These are phyloP conservation scores for Melanerpes aurifrons DNA, from an alignment of 2,113 vertebrate species.

Conservation along the genomic window DNA sequence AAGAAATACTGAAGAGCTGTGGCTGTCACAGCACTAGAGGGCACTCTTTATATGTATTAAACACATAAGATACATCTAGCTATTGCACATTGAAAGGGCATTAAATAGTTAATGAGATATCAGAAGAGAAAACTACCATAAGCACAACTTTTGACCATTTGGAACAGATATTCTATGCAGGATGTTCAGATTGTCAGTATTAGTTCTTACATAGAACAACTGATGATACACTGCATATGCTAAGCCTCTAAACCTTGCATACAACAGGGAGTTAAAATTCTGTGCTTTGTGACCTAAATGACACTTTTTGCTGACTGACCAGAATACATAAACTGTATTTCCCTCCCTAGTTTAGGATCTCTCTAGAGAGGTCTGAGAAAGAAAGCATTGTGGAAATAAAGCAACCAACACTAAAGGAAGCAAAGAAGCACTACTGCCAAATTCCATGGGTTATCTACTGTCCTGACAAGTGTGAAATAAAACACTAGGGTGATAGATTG, in stretches of 20 bases:
- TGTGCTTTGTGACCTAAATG: neutral
- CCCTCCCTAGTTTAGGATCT: neutral
- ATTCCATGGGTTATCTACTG: neutral
- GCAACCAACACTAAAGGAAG: neutral
- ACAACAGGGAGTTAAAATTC: constrained; percentile 36
- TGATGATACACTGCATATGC: neutral
- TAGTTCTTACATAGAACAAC: neutral
- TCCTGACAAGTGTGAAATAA: neutral
- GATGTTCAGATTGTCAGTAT: neutral
- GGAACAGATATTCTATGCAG: constrained; percentile 16
- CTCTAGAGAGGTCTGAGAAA: neutral
- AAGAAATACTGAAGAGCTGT: neutral
- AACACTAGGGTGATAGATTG: neutral
- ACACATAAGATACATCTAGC: neutral
- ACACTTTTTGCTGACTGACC: neutral
- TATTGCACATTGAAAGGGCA: neutral
- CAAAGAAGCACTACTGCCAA: neutral
- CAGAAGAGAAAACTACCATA: neutral
- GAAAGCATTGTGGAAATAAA: neutral
- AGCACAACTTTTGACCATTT: constrained; percentile 34
- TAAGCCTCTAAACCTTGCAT: constrained; percentile 2
- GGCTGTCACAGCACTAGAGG: constrained; percentile 61
- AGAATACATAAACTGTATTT: neutral
- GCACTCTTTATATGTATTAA: constrained; percentile 49
- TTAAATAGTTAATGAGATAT: constrained; percentile 18